Evolutionary conservation across 2,113 vertebrate species (phyloP), one percentile per base, ranked within the genome.

Genomic region (Sminthopsis crassicaudata): DNA sequence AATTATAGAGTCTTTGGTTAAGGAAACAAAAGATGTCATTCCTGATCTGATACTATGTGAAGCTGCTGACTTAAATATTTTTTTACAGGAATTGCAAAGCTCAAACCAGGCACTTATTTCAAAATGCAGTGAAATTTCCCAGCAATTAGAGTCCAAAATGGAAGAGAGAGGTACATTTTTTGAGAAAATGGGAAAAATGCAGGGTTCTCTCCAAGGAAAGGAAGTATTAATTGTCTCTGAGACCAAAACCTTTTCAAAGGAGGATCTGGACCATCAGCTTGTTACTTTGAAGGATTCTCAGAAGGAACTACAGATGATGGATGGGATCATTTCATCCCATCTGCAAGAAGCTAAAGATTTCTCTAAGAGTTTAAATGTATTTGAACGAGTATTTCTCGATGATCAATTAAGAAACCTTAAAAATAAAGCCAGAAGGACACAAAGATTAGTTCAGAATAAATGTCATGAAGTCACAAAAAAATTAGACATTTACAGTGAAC

Each of bases 121-220:
- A 96, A 99, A 98, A 97, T 98, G 99, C 3, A 92, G 98, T 53
- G 97, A 98, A 46, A 98, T 98, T 4, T 97, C 99, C 91, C 98
- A 99, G 89, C 98, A 99, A 52, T 97, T 99, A 5, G 99, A 99
- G 97, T 98, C 98, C 1, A 98, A 99, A 48, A 97, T 99, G 97
- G 98, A 99, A 97, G 98, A 98, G 76, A 99, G 99, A 92, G 98
- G 98, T 89, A 99, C 98, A 90, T 97, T 99, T 95, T 98, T 98
- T 53, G 98, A 98, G 94, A 97, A 99, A 96, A 96, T 99, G 48
- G 98, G 98, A 23, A 98, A 99, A 55, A 95, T 99, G 93, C 99
- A 99, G 94, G 98, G 98, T 90, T 99, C 98, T 95, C 98, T 99
- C 53, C 52, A 94, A 94, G 93, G 97, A 98, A 96, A 94, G 0